Base-by-base conservation (phyloP, 1,140 invertebrate genomes). In the Eciton burchellii region DNA sequence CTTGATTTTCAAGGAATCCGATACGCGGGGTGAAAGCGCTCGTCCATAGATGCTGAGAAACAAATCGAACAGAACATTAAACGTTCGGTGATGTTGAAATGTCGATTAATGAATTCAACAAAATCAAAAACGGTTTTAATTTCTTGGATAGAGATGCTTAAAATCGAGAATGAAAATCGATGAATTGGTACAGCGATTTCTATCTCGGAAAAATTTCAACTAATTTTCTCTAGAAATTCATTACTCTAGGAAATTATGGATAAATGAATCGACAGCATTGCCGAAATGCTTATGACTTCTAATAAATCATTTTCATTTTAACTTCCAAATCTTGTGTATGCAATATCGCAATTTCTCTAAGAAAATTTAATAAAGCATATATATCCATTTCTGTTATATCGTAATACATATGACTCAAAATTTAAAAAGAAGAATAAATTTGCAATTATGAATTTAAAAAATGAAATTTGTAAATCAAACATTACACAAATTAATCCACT, bases 381-480 rank as follows among this genome's bases (percentile, higher is more conserved):
- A 54, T 19, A 29, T 11, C n/a, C n/a, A 0, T 19, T 43, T 60
- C 14, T 8, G n/a, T n/a, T n/a, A n/a, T n/a, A n/a, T n/a, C n/a
- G n/a, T n/a, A n/a, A n/a, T n/a, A 49, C 59, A 21, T 29, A 21
- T 62, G 14, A 35, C 35, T 74, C 3, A 19, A 0, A 11, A 74
- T 47, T 47, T 47, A 60, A n/a, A 60, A 47, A 74, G 26, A 29
- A 14, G 24, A 12, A 29, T 26, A 26, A 74, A 74, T 62, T 12
- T 47, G 12, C 14, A 16, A 19, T 49, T 2, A 1, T 43, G 11
- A 9, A 63, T 8, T 6, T 62, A 3, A 62, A 47, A 29, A 47
- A 14, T 63, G 9, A 43, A 47, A 65, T 24, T 12, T 54, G 16
- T 8, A 0, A 29, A 16, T 21, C 29, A 11, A 6, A 72, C 12